phyloP scores from a whole-genome alignment of 2,888 invertebrate species.

The Andrena camellia region DNA sequence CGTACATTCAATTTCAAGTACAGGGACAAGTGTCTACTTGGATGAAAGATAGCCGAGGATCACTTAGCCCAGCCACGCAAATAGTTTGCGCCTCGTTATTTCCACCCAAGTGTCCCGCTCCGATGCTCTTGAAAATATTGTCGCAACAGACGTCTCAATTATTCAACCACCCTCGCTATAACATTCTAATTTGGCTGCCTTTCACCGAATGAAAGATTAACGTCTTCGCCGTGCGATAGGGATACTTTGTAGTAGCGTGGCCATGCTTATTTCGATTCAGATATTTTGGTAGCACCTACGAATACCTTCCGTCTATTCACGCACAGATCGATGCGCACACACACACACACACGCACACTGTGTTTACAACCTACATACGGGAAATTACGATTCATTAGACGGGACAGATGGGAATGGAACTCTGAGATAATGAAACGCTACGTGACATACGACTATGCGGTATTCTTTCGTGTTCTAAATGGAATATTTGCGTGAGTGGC shows the following conservation, averaged over 20 bases:
- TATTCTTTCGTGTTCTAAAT: not conserved
- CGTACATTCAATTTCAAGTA: not conserved
- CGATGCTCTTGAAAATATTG: not conserved
- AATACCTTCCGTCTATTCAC: constrained; percentile 35
- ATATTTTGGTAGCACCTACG: too few relatives aligned
- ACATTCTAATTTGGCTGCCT: not conserved
- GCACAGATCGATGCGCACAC: constrained; percentile 55
- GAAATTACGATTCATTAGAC: constrained; percentile 12
- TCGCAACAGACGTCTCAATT: not conserved
- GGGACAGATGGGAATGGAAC: not conserved
- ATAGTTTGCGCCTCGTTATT: not conserved
- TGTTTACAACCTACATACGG: constrained; percentile 61
- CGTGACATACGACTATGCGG: not conserved
- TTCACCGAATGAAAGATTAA: not conserved
- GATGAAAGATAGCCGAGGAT: not conserved
- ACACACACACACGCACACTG: constrained; percentile 28
- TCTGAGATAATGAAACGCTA: not conserved
- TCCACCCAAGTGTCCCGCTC: not conserved
- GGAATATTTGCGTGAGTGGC: not conserved
- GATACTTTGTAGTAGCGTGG: not conserved
- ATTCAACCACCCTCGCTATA: not conserved
- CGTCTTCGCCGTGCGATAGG: too few relatives aligned
- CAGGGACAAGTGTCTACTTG: not conserved
- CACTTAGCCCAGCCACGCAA: not conserved
- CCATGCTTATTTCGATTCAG: too few relatives aligned